These are phyloP conservation scores for Argyrosomus regius DNA, from an alignment of 2,797 vertebrate genomes.

Conservation along the genomic window DNA sequence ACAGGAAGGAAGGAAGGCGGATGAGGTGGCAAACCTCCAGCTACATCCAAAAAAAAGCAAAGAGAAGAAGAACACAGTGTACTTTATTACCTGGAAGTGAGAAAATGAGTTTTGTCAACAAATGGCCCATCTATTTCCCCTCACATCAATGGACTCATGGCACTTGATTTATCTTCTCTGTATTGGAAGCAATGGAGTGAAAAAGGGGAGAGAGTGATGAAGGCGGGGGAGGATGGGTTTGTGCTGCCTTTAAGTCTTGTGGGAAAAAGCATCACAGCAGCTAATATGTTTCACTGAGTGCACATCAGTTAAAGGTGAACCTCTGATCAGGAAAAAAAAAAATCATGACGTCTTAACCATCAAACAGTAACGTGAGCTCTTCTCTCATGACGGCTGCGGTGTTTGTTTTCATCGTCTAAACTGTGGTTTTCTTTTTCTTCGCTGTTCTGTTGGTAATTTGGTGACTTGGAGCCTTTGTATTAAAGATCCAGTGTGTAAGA, in stretches of 20 bases:
- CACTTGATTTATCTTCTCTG: slow-evolving; percentile 80
- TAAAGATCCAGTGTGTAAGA: no score
- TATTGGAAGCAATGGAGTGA: slow-evolving; percentile 73
- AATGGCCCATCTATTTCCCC: slow-evolving; percentile 78
- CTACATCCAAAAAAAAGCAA: slow-evolving; percentile 35
- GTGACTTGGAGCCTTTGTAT: no score
- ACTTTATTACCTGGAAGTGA: slow-evolving; percentile 80
- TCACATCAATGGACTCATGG: slow-evolving; percentile 75
- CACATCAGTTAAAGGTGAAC: not conserved
- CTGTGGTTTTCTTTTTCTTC: no score
- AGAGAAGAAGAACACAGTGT: slow-evolving; percentile 40
- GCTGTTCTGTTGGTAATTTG: no score
- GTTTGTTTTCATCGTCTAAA: no score
- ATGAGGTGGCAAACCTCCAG: slow-evolving; percentile 63
- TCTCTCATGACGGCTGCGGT: no score
- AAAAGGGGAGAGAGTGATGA: slow-evolving; percentile 42
- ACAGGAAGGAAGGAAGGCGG: slow-evolving; percentile 20
- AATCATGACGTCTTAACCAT: not conserved
- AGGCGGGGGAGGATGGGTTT: slow-evolving; percentile 32
- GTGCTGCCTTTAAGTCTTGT: slow-evolving; percentile 37
- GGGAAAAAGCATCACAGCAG: slow-evolving; percentile 6
- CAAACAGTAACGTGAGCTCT: not conserved
- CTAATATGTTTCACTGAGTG: slow-evolving; percentile 17
- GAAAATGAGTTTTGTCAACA: slow-evolving; percentile 84
- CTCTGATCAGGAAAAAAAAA: slow-evolving; percentile 12